phyloP scores from a whole-genome alignment of 2,113 vertebrate genomes.

The Urocolius indicus region DNA sequence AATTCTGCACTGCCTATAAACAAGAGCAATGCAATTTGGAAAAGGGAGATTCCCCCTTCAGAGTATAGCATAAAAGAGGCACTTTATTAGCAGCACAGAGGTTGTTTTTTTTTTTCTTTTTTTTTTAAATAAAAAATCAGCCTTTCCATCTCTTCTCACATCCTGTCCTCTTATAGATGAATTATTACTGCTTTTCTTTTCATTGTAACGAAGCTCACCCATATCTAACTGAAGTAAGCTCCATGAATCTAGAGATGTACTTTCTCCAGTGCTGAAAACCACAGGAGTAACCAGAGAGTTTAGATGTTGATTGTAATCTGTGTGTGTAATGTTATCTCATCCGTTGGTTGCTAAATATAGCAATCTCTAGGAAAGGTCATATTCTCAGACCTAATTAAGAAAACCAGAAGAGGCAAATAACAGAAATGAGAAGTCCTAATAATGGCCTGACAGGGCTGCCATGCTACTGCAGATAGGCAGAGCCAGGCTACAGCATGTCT shows the following conservation, averaged over 20 bases:
- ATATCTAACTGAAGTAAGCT: constrained; percentile 18
- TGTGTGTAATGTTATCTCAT: background rate
- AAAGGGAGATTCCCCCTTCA: background rate
- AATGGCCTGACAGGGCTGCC: background rate
- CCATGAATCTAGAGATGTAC: background rate
- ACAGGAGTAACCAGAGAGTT: background rate
- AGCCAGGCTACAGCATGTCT: background rate
- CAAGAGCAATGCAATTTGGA: background rate
- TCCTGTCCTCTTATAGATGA: background rate
- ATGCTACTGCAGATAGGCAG: background rate
- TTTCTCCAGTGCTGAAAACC: constrained; percentile 20
- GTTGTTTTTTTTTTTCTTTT: no score
- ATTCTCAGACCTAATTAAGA: constrained; percentile 55
- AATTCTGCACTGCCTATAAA: background rate
- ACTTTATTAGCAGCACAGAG: background rate
- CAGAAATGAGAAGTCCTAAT: constrained; percentile 10
- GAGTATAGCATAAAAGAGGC: background rate
- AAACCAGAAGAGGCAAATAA: constrained; percentile 51
- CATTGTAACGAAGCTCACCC: background rate
- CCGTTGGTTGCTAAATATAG: constrained; percentile 27
- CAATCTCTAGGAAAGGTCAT: constrained; percentile 21
- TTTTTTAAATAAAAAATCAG: no score
- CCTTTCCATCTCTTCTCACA: background rate
- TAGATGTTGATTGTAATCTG: constrained; percentile 42
- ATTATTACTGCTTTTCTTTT: background rate